Conservation (phyloP, 2,113 vertebrate species). For the Dinomys branickii region DNA sequence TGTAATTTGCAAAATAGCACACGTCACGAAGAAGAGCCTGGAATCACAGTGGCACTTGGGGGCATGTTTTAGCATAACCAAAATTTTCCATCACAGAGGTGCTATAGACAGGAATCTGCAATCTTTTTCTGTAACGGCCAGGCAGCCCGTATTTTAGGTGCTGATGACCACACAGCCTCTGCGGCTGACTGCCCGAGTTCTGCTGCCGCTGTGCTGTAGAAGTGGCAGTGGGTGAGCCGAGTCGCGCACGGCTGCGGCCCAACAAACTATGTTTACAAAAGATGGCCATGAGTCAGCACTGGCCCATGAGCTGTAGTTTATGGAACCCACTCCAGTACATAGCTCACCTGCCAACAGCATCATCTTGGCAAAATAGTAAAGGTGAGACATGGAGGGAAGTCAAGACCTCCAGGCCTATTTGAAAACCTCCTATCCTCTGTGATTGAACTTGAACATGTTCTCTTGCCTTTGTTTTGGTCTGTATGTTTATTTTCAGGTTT, state of each 20-base stretch:
- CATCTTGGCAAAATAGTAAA: conserved; percentile 42
- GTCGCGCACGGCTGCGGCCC: not conserved
- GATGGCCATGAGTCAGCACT: not conserved
- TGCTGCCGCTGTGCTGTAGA: not conserved
- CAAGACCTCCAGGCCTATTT: conserved; percentile 21
- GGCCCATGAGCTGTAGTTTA: conserved; percentile 32
- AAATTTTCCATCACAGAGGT: not conserved
- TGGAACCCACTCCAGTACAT: not conserved
- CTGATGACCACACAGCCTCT: not conserved
- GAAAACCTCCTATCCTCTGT: conserved; percentile 3
- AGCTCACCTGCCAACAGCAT: conserved; percentile 43
- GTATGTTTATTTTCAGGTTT: conserved; percentile 42
- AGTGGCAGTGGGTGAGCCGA: too few relatives aligned
- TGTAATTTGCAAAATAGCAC: not conserved
- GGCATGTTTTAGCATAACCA: not conserved
- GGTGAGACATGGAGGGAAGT: not conserved
- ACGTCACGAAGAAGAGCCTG: not conserved
- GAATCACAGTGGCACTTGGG: not conserved
- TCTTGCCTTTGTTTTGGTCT: conserved; percentile 53
- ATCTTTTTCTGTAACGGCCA: not conserved
- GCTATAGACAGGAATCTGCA: not conserved
- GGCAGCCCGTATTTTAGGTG: not conserved
- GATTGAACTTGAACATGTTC: not conserved
- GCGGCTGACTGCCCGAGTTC: not conserved
- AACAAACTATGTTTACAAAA: conserved; percentile 39